Evolutionary conservation across 2,888 invertebrate genomes (phyloP), one percentile per base, ranked within the genome.

Genomic region (Elgonia sp.): DNA sequence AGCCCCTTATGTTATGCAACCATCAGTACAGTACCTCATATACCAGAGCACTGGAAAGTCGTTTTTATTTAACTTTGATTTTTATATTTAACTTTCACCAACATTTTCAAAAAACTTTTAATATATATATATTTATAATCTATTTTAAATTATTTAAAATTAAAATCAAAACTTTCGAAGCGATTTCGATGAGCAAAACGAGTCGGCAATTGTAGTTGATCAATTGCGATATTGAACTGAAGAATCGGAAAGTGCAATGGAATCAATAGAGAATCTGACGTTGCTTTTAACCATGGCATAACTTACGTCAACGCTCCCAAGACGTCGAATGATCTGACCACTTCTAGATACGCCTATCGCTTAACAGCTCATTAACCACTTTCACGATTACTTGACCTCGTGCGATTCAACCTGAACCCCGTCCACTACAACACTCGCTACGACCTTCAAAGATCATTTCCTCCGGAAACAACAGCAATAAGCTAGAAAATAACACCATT

Each of bases 321-420:
- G 73, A 81, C 86, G 62, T 63, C 80, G 69, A 87, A 77, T 84
- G 80, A 82, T 82, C 82, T 72, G 79, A 67, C 86, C 86, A 77
- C 76, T 89, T 84, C 77, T 69, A 82, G 84, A 79, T 86, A 81
- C 84, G 86, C 85, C 90, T 89, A 89, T 89, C 91, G 87, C 89
- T 92, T 92, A 92, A 92, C 92, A 92, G 91, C 90, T 91, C 92
- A 92, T 92, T 92, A 92, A 91, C 89, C 90, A 90, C 90, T 90
- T 90, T 70, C 89, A 89, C 90, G 87, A 89, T 86, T 84, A 76
- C 83, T 87, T 87, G 89, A 89, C 89, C 89, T 84, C 79, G 65
- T 60, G 42, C 81, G 69, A 87, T 87, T 67, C 80, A 69, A 21
- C 42, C 63, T 80, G 80, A 87, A 84, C 87, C 70, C 46, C 65